Evolutionary conservation across 2,113 vertebrate species (phyloP).

Genomic region (Myocastor coypus): DNA sequence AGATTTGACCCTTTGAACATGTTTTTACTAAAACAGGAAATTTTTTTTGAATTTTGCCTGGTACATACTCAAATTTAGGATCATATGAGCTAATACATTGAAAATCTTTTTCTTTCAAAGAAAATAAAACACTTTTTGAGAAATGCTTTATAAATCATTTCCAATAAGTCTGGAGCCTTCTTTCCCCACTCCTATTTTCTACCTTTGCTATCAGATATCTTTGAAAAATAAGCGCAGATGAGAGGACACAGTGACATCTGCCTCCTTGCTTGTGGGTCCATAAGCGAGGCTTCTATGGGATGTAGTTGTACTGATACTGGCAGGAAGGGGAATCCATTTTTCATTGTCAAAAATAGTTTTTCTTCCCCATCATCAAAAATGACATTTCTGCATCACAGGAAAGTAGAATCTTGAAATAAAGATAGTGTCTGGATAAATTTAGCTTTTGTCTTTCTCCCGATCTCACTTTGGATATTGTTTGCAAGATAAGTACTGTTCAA

Average conservation of each 20-base stretch:
- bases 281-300: conserved; percentile 53
- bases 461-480: conserved; percentile 72
- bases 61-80: conserved; percentile 31
- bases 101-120: conserved; percentile 33
- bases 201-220: conserved; percentile 43
- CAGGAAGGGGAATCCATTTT: conserved; percentile 64
- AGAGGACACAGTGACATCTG: conserved; percentile 68
- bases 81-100: not conserved
- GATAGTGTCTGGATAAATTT: conserved; percentile 70
- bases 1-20: conserved; percentile 34
- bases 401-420: conserved; percentile 74
- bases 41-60: conserved; percentile 37
- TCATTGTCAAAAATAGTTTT: conserved; percentile 75
- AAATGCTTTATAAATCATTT: conserved; percentile 14
- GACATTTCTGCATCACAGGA: conserved; percentile 76
- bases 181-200: conserved; percentile 46
- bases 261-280: conserved; percentile 57
- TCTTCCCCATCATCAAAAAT: conserved; percentile 66
- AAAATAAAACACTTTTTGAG: conserved; percentile 43
- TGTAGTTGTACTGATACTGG: conserved; percentile 52
- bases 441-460: conserved; percentile 65
- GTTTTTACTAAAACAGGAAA: conserved; percentile 10
- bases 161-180: not conserved
- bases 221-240: conserved; percentile 69
- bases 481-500: conserved; percentile 54